Evolutionary conservation across 2,888 invertebrate genomes (phyloP), one percentile per base, ranked within the genome.

Genomic region (Oxyteleia sp.): DNA sequence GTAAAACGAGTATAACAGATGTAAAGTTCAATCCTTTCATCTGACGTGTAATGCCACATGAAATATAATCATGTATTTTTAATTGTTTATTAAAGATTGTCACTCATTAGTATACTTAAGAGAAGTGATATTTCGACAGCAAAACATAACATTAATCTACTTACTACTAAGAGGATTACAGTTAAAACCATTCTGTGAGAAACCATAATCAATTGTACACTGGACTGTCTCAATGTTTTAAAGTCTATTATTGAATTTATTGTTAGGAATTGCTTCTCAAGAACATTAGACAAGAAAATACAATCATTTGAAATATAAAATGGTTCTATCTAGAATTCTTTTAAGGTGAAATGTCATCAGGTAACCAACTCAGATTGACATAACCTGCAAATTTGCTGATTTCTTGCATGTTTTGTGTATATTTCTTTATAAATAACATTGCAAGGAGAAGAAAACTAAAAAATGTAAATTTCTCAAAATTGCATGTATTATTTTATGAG

Each of bases 101-200:
- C 38, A 15, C n/a, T 41, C 26, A 43, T 53, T 53, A 53, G 35
- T 29, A 29, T 53, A 66, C 18, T 38, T 7, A 51, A 47, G 16
- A 43, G 16, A 43, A 59, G 10, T 5, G 29, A 59, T 74, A 35
- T 55, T 38, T 63, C 13, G 18, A 20, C 16, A 55, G 26, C 38
- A 64, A 74, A 66, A 32, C 68, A 51, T 26, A 68, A 20, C 38
- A 59, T 59, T 66, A 76, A 68, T 59, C 76, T 68, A 68, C 68
- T 76, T 68, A 59, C 15, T 49, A 51, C n/a, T 68, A 76, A 68
- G 68, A 68, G 61, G 68, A 68, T 76, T 76, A 63, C 41, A 43
- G 57, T 57, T 64, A 45, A 59, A 76, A 68, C 49, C 59, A 68
- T 76, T 76, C 32, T 68, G 43, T 23, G 68, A 68, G 45, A 51